phyloP scores from a whole-genome alignment of 35 echinoderm and acorn worm genomes.

The Antedon bifida region DNA sequence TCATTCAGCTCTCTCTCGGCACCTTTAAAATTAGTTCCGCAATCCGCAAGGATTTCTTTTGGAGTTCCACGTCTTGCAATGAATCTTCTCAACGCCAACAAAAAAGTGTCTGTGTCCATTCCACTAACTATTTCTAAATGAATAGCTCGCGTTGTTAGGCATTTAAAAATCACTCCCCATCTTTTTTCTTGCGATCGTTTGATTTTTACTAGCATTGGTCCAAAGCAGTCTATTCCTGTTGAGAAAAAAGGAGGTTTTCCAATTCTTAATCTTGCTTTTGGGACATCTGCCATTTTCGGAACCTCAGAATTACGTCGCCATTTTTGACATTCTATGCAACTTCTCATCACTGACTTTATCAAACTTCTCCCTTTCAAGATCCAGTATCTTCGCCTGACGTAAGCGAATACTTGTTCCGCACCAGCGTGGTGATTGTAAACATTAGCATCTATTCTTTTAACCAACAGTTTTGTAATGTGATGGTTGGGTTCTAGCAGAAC shows the following conservation, averaged over 20 bases:
- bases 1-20: slow-evolving; percentile 12
- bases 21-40: slow-evolving; percentile 24
- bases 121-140: slow-evolving; percentile 2
- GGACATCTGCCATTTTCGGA: slow-evolving; percentile 41
- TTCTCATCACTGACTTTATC: neutral
- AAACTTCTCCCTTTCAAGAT: slow-evolving; percentile 15
- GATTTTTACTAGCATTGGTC: slow-evolving; percentile 30
- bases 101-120: slow-evolving; percentile 13
- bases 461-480: neutral
- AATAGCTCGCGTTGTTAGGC: slow-evolving; percentile 25
- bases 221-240: slow-evolving; percentile 40
- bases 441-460: neutral
- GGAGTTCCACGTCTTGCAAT: neutral
- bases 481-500: slow-evolving; percentile 7
- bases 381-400: slow-evolving; percentile 17
- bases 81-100: slow-evolving; percentile 6
- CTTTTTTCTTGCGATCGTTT: slow-evolving; percentile 16
- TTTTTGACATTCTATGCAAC: slow-evolving; percentile 17
- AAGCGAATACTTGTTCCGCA: slow-evolving; percentile 14
- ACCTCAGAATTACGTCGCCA: slow-evolving; percentile 14
- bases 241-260: slow-evolving; percentile 35
- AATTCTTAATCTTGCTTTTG: slow-evolving; percentile 12
- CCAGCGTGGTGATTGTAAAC: slow-evolving; percentile 16
- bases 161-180: slow-evolving; percentile 39
- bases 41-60: slow-evolving; percentile 19